Evolutionary conservation across 2,888 invertebrate species (phyloP).

Genomic region (Leptopilina syphax): DNA sequence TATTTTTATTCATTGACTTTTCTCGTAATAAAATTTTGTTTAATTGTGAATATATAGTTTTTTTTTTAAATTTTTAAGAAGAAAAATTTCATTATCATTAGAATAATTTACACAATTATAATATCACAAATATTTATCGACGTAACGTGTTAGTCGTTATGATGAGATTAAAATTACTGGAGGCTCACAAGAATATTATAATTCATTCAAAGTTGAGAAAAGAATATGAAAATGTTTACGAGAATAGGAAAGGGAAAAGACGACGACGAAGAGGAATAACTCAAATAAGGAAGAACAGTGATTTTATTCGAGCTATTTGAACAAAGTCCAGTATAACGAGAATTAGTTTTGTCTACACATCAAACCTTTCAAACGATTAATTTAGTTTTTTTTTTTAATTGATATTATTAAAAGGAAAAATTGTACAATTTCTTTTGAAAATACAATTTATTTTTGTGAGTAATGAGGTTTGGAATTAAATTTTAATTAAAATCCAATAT

Average conservation of each 20-base stretch:
- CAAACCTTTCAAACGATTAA: not conserved
- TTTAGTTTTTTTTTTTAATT: not conserved
- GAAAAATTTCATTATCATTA: not conserved
- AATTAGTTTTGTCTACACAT: slow-evolving; percentile 15
- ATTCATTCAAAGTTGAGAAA: slow-evolving; percentile 4
- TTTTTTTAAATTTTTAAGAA: not conserved
- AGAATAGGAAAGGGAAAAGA: slow-evolving; percentile 16
- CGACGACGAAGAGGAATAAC: not conserved
- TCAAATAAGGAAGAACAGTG: slow-evolving; percentile 15
- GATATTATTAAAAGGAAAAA: too few species aligned
- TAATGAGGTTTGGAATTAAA: too few species aligned
- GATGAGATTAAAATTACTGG: slow-evolving; percentile 20
- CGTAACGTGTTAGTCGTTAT: not conserved
- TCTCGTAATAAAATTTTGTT: not conserved
- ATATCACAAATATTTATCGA: not conserved
- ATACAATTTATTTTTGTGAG: too few species aligned
- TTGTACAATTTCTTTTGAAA: too few species aligned
- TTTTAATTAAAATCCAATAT: too few species aligned
- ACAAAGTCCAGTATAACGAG: slow-evolving; percentile 7
- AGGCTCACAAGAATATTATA: slow-evolving; percentile 7
- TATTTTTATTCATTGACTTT: not conserved
- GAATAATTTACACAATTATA: not conserved
- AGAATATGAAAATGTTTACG: not conserved
- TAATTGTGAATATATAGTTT: not conserved
- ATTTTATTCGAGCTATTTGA: slow-evolving; percentile 18